Percentiles rank a stretch among this genome's conserved stretches.
phyloP scores from a whole-genome alignment of 2,113 vertebrate species.

The Erinaceus europaeus region DNA sequence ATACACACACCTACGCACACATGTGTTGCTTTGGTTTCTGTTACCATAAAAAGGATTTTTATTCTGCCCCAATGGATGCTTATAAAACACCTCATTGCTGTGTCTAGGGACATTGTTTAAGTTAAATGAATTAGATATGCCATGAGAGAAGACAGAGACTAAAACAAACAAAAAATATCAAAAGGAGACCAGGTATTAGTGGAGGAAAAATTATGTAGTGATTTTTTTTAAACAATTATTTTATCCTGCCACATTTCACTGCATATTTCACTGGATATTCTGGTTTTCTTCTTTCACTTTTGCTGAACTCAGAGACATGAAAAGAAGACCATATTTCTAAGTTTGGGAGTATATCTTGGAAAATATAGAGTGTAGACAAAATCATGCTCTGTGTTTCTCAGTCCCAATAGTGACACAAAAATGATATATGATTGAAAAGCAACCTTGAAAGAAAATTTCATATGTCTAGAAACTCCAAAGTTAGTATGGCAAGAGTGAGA shows the following conservation, averaged over 20 bases:
- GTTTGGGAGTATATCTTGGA: neutral
- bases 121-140: constrained; percentile 31
- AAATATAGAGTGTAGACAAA: neutral
- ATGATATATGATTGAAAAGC: neutral
- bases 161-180: constrained; percentile 1
- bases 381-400: neutral
- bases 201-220: too few species aligned
- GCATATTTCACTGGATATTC: neutral
- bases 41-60: constrained; percentile 8
- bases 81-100: constrained; percentile 28
- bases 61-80: neutral
- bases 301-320: neutral
- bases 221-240: neutral
- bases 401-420: neutral
- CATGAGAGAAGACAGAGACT: neutral
- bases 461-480: too few species aligned
- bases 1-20: too few species aligned
- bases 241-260: neutral
- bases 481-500: too few species aligned
- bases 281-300: neutral
- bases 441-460: neutral
- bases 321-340: neutral
- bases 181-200: neutral
- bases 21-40: neutral
- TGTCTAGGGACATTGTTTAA: constrained; percentile 19